Base-by-base conservation (phyloP, 2,888 invertebrate genomes). In the Colostygia pectinataria region DNA sequence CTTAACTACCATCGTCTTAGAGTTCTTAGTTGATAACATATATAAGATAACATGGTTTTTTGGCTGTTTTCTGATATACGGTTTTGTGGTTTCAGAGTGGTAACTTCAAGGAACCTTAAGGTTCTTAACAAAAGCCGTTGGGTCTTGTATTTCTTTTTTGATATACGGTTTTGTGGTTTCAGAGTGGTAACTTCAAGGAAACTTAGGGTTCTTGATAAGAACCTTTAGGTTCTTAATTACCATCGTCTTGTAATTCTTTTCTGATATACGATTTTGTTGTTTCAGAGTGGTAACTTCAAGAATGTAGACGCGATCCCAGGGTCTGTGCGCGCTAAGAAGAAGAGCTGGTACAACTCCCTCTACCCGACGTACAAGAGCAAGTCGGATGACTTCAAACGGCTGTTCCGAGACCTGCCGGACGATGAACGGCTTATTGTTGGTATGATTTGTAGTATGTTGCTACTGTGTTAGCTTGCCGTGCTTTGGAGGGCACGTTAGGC, bases 281-380 rank as follows among this genome's bases (percentile, higher is more conserved):
- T 42, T 2, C 28, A 44, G 51, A 42, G 31, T 8, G 14, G 47
- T 14, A 27, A 20, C 20, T 9, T 38, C 8, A 46, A 51, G 38
- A 46, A 37, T 27, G 57, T 61, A 9, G 76, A 73, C 2, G 49
- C 40, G 29, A 72, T 64, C 47, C 59, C 69, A 39, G 68, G 67
- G 33, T 63, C 71, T 32, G 59, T 74, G 14, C 91, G 94, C 10
- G 92, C 92, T 37, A 96, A 96, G 79, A 96, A 96, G 80, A 94
- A 95, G 52, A 94, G 96, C 51, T 97, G 96, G 96, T 96, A 96
- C 80, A 96, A 94, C 83, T 92, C 95, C 2, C 91, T 96, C 28
- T 95, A 96, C 83, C 98, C 98, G 25, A 97, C 97, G 0, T 99
- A 99, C 82, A 98, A 98, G 87, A 97, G 97, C 53, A 93, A 97